Base-by-base conservation (phyloP, 2,888 invertebrate genomes). In the Lagria hirta region DNA sequence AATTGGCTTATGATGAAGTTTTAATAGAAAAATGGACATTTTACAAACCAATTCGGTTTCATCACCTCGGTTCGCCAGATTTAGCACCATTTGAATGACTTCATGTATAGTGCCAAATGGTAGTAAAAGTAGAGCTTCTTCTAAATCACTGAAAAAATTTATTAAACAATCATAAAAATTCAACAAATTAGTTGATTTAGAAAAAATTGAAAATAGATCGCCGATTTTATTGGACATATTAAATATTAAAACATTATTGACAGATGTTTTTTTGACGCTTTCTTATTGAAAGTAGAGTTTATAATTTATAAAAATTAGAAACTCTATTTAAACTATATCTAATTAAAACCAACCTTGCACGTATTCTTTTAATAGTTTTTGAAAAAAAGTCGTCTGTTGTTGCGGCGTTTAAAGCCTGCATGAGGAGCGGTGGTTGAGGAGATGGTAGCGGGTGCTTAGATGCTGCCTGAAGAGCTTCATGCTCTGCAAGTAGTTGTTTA, bases 41-140 rank as follows among this genome's bases (percentile, higher is more conserved):
- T 88, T 83, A 45, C 83, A 81, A 40, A 87, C 73, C 36, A 94
- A 72, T 72, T 98, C 96, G 0, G 81, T 76, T 67, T 86, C 73
- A 63, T 83, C 85, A 17, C 83, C 82, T 46, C 81, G 77, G 26
- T 77, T 74, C 5, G 93, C 73, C 38, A 95, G 74, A 3, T 73
- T 65, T 0, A 87, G 83, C 47, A 96, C 70, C 60, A 83, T 75
- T 42, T 81, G 76, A 1, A 98, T 74, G 29, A 97, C 75, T 33
- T 88, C 84, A 60, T 86, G 82, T 1, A 91, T 90, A 34, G 83
- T 79, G 32, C 83, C 78, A 65, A 94, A 90, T 1, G 96, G 93
- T 24, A 98, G 72, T 6, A 95, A 74, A 1, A 96, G 73, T 1
- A 98, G 74, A 0, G 93, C 81, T 71, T 95, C 93, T 70, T 97